phyloP scores from a whole-genome alignment of 2,888 invertebrate species.

The Gymnocheta viridis region DNA sequence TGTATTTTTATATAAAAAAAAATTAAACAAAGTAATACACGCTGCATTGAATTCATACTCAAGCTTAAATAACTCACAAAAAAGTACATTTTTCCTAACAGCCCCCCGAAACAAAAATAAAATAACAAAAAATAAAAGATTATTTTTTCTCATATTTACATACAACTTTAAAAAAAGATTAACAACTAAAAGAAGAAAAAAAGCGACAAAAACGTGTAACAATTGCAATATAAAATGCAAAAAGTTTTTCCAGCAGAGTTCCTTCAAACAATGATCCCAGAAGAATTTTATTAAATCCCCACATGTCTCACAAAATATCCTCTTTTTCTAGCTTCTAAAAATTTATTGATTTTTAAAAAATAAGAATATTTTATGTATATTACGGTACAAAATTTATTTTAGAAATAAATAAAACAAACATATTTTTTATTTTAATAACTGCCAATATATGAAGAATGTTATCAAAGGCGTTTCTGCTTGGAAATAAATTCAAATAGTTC shows the following conservation, averaged over 20 bases:
- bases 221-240: background rate
- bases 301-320: too few species aligned
- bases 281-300: too few species aligned
- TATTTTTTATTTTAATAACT: too few species aligned
- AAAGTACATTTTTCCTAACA: slow-evolving; percentile 42
- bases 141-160: background rate
- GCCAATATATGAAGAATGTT: too few species aligned
- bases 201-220: background rate
- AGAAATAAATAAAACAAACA: too few species aligned
- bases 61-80: slow-evolving; percentile 41
- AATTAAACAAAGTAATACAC: background rate
- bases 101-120: background rate
- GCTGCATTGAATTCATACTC: slow-evolving; percentile 16
- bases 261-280: too few species aligned
- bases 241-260: background rate
- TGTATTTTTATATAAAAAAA: background rate
- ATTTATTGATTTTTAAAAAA: too few species aligned
- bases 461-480: too few species aligned
- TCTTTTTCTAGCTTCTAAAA: too few species aligned
- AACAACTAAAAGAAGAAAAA: background rate
- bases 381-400: too few species aligned
- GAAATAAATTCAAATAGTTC: too few species aligned
- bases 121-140: background rate
- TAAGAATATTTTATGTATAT: too few species aligned
- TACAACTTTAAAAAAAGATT: background rate